Conservation (phyloP, 2,113 vertebrate genomes). For the Vanacampus margaritifer region DNA sequence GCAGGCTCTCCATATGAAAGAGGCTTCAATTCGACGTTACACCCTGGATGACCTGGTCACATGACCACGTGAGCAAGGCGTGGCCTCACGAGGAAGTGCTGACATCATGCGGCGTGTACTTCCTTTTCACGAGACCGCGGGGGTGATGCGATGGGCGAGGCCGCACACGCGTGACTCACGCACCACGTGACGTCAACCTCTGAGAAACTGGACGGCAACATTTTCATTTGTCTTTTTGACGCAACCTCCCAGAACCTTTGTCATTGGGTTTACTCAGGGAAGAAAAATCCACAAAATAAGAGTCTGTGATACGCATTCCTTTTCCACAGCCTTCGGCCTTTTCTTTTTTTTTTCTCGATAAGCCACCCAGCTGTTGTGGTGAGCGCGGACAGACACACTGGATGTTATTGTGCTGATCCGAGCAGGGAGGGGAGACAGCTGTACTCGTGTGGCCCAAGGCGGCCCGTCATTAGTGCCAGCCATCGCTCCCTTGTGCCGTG, state of each 20-base stretch:
- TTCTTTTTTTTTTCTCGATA: constrained; percentile 7
- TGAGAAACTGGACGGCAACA: constrained; percentile 52
- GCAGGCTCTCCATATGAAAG: not conserved
- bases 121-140: constrained; percentile 36
- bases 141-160: constrained; percentile 44
- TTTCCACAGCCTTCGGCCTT: not conserved
- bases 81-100: constrained; percentile 14
- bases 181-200: constrained; percentile 53
- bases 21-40: not conserved
- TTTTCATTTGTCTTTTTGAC: not conserved
- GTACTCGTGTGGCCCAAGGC: constrained; percentile 59
- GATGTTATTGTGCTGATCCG: constrained; percentile 54
- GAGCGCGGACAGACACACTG: constrained; percentile 45
- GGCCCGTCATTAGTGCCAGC: constrained; percentile 69
- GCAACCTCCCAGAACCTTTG: constrained; percentile 13
- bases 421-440: constrained; percentile 62
- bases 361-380: constrained; percentile 56
- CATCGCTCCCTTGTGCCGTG: constrained; percentile 41
- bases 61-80: not conserved
- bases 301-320: not conserved
- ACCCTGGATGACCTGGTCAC: constrained; percentile 1
- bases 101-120: constrained; percentile 50
- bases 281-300: not conserved
- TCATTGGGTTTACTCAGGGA: too few relatives aligned
- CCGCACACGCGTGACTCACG: constrained; percentile 50